Conservation (phyloP, 2,888 invertebrate genomes). For the Agrochola lychnidis region DNA sequence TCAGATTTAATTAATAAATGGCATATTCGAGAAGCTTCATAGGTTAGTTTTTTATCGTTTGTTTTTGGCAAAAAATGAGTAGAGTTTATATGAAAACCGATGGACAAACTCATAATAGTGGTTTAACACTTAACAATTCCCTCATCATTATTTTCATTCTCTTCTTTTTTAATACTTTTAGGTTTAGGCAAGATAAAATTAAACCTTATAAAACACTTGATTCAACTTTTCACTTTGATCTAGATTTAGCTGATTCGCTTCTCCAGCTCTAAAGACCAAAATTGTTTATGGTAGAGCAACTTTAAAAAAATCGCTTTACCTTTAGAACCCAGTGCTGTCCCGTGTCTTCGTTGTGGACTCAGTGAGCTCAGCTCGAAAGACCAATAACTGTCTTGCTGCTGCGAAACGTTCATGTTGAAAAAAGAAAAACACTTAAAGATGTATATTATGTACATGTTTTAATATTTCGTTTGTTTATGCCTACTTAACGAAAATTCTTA, state of each 20-base stretch:
- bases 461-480: background rate
- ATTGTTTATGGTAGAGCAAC: too few species aligned
- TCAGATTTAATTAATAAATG: conserved; percentile 31
- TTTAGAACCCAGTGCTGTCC: background rate
- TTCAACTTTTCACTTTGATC: background rate
- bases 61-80: background rate
- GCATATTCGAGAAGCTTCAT: background rate
- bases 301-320: background rate
- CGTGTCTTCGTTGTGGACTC: background rate
- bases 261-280: background rate
- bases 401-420: background rate
- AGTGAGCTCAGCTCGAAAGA: background rate
- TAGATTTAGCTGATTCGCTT: background rate
- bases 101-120: too few species aligned
- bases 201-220: background rate
- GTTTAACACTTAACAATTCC: background rate
- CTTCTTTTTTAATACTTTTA: background rate
- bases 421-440: too few species aligned
- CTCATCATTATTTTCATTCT: background rate
- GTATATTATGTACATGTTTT: background rate
- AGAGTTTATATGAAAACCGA: background rate
- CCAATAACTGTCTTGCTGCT: background rate
- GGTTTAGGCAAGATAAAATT: background rate
- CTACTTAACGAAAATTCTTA: background rate
- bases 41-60: background rate